A percentile compares a stretch with the other conserved stretches of the same genome.
Conservation (phyloP, 2,888 invertebrate genomes). For the Epinotia ramella region DNA sequence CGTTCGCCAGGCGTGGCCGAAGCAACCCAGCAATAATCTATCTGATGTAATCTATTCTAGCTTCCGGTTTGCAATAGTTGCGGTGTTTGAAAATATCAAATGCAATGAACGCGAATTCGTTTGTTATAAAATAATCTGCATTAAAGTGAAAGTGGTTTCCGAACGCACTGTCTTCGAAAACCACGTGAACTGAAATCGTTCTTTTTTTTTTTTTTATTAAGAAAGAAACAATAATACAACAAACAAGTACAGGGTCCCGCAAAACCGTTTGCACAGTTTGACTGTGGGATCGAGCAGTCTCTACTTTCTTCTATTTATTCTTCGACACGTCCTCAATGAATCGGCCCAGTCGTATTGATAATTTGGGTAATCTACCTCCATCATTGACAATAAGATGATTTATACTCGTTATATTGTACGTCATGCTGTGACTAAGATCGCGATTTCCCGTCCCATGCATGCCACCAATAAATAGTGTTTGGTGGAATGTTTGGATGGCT, state of each 20-base stretch:
- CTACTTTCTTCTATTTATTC: no score
- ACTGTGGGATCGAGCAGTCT: no score
- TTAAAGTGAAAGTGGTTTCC: background rate
- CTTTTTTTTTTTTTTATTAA: no score
- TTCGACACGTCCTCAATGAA: no score
- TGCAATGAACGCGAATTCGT: constrained; percentile 3
- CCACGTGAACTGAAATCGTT: background rate
- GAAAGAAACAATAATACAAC: no score
- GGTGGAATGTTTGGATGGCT: background rate
- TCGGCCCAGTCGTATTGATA: background rate
- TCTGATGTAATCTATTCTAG: constrained; percentile 1
- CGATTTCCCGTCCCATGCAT: constrained; percentile 12
- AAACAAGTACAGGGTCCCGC: no score
- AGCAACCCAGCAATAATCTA: constrained; percentile 7
- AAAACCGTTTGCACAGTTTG: no score
- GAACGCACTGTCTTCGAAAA: background rate
- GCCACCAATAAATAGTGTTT: background rate
- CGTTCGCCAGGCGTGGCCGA: background rate
- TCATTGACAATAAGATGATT: constrained; percentile 13
- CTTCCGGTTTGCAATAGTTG: constrained; percentile 8
- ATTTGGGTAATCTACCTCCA: constrained; percentile 19
- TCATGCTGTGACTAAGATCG: background rate
- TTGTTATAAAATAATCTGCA: background rate
- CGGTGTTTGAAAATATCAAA: constrained; percentile 19
- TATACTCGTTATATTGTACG: background rate